Evolutionary conservation across 2,113 vertebrate species (phyloP), one percentile per base, ranked within the genome.

Genomic region (Scomber scombrus): DNA sequence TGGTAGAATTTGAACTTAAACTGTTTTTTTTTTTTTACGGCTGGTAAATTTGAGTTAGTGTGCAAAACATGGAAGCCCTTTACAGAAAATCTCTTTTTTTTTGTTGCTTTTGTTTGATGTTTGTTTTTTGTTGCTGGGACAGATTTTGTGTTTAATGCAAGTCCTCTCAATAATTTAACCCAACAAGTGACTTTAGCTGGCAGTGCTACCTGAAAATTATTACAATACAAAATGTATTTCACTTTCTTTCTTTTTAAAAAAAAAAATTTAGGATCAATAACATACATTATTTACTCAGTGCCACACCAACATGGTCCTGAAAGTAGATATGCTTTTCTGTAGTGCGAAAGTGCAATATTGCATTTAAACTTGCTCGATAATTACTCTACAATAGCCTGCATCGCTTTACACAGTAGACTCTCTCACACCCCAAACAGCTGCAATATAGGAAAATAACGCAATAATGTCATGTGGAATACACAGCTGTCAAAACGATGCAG

Each of bases 1-100:
- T 72, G 57, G 2, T 67, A 26, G 47, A 73, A 71, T n/a, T 26
- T 58, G 47, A 82, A 85, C 82, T 86, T 75, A 26, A 63, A 4
- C 52, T 16, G 0, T 3, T 70, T 29, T 26, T 66, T 46, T 62
- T n/a, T n/a, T n/a, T n/a, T n/a, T n/a, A n/a, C 47, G 7, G 14
- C 21, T 46, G 54, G 46, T 58, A 11, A 54, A 26, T 45, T 56
- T 11, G 6, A 15, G 8, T 43, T 55, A 31, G 9, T 47, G 65
- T 6, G 3, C 67, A 67, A 81, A 74, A 65, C n/a, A 21, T 1
- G 23, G 23, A 26, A 26, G 23, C 23, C 23, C 23, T 26, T 26
- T 26, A 26, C 23, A 26, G 23, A 26, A 26, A 26, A 26, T 26
- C 23, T 26, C 34, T 40, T 40, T 40, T 7, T 40, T 40, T 8